Evolutionary conservation across 2,113 vertebrate species (phyloP), one percentile per base, ranked within the genome.

Genomic region (Desmodus rotundus): DNA sequence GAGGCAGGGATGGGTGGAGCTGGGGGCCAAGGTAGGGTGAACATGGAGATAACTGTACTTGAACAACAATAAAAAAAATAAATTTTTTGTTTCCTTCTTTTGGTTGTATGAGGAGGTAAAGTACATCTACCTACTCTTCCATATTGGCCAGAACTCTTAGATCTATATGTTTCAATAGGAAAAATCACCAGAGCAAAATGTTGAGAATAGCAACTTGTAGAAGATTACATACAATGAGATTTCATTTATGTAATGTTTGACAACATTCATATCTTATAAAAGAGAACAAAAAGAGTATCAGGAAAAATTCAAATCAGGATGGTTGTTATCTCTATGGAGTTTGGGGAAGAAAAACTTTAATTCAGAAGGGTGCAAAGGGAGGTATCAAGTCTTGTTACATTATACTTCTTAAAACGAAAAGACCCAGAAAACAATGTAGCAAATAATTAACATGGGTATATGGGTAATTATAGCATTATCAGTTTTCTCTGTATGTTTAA

Each of bases 221-320:
- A 77, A 50, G 17, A 10, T 61, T 78, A 33, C 10, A 65, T 73
- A 43, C 12, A 63, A 28, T n/a, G 26, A 72, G 24, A 73, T 89
- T 83, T 19, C 74, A 28, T 80, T 86, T 85, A 22, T 38, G 5
- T 33, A 68, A 89, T 74, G 31, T 70, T 86, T 65, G 76, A 68
- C 82, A 86, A 24, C 63, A 86, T n/a, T 47, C 31, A 74, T 45
- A 0, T 65, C 13, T 65, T 85, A 87, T 54, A 63, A 68, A 68
- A 74, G 70, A n/a, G 14, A 47, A 22, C 47, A 92, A 88, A 93
- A 84, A 47, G 47, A 61, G 4, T n/a, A 45, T 73, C 28, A 92
- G 54, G 38, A 87, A 90, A 94, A 58, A 54, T 43, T 28, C 94
- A 96, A 87, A 87, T 52, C 74, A 84, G 43, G 28, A 80, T 87